Evolutionary conservation across 2,797 vertebrate species (phyloP).

Genomic region (Lithobates pipiens): DNA sequence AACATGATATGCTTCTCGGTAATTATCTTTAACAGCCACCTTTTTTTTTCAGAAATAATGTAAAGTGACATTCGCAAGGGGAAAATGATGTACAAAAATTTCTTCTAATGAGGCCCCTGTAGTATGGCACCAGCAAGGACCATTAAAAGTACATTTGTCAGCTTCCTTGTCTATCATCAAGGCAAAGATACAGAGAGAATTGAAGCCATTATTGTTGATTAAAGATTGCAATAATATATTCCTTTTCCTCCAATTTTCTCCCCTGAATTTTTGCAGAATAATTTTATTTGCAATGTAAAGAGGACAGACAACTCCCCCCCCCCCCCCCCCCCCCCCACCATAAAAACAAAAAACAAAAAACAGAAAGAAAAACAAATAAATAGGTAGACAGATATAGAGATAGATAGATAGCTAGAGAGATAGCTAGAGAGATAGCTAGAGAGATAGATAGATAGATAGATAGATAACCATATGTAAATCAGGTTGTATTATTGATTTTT

Average conservation of each 20-base stretch:
- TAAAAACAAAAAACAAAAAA: background rate
- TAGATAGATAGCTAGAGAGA: background rate
- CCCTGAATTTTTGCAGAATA: background rate
- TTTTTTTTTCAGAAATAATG: constrained; percentile 69
- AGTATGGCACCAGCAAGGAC: constrained; percentile 71
- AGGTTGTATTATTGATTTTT: too few species aligned
- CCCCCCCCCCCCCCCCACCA: too few species aligned
- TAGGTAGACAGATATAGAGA: too few species aligned
- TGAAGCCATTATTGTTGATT: constrained; percentile 68
- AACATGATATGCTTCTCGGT: constrained; percentile 69
- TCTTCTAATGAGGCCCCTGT: constrained; percentile 73
- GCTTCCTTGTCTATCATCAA: constrained; percentile 67
- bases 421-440: too few species aligned
- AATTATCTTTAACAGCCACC: constrained; percentile 73
- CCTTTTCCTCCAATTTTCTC: constrained; percentile 55
- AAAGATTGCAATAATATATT: constrained; percentile 66
- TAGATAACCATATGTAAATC: too few species aligned
- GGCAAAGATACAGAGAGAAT: constrained; percentile 68
- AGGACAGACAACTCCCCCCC: background rate
- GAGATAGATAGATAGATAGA: too few species aligned
- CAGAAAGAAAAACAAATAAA: background rate
- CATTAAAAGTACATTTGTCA: constrained; percentile 70
- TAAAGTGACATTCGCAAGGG: constrained; percentile 73
- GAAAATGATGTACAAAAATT: constrained; percentile 72
- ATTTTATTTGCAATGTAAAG: constrained; percentile 9